Evolutionary conservation across 2,888 invertebrate species (phyloP).

Genomic region (Chymomyza procnemis): DNA sequence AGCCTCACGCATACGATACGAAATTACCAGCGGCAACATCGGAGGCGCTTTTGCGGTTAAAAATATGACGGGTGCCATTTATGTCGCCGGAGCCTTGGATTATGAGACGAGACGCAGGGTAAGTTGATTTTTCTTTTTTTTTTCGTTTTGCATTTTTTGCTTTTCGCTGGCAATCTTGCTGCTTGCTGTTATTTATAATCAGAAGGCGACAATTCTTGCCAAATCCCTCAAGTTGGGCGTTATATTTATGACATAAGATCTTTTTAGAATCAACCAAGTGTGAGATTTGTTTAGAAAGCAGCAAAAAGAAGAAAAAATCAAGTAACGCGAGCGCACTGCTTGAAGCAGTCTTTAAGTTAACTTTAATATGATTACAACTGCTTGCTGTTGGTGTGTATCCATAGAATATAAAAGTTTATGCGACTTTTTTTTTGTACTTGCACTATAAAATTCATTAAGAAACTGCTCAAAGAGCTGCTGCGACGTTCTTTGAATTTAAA

Average conservation of each 20-base stretch:
- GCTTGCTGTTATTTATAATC: constrained; percentile 10
- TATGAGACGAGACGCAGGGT: constrained; percentile 97
- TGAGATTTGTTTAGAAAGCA: constrained; percentile 48
- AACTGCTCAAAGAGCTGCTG: constrained; percentile 20
- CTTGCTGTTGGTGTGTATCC: too few relatives aligned
- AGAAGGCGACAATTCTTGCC: neutral
- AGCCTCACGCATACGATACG: constrained; percentile 99
- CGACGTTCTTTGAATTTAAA: constrained; percentile 49
- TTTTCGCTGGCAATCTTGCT: constrained; percentile 12
- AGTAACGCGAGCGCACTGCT: neutral
- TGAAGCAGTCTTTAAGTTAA: neutral
- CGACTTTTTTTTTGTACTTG: neutral
- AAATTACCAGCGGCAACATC: constrained; percentile 99
- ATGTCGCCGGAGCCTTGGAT: constrained; percentile 97
- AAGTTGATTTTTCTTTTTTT: constrained; percentile 79
- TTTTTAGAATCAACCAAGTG: constrained; percentile 45
- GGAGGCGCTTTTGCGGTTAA: constrained; percentile 98
- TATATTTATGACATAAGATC: constrained; percentile 44
- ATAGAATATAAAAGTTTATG: constrained; percentile 8
- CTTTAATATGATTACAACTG: neutral
- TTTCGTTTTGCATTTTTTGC: constrained; percentile 10
- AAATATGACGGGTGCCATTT: constrained; percentile 99
- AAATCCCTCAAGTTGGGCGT: constrained; percentile 3
- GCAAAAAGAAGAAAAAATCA: constrained; percentile 5
- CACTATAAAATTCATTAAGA: constrained; percentile 64